Base-by-base conservation (phyloP, 2,888 invertebrate species). In the Leptopterna dolabrata region DNA sequence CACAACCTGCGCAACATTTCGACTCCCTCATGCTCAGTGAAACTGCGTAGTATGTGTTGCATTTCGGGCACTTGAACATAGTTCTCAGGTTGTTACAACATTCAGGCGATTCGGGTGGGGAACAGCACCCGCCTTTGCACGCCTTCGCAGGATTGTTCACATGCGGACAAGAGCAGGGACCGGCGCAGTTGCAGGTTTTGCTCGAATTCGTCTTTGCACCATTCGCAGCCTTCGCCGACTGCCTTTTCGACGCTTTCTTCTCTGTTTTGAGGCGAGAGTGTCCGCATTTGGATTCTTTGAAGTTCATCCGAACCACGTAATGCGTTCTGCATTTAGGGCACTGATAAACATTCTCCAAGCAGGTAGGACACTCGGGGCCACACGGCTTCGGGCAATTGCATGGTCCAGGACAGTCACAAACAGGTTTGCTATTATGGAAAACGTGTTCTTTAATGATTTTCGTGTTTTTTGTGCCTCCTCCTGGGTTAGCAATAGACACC, bases 251-350 rank as follows among this genome's bases (percentile, higher is more conserved):
- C 36, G 36, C 7, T 7, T 36, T 36, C 36, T 36, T 36, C 7
- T 36, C 36, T 2, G 36, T 36, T 36, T 36, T 36, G 36, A 36
- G 36, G 36, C 36, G 36, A 7, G 36, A 55, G 55, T 55, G n/a
- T 2, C 55, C 16, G 6, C 73, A 30, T 36, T 73, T 73, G 30
- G 73, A 73, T 16, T 73, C 73, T 19, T 36, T 73, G 36, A 73
- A 19, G 36, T 73, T 73, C n/a, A 73, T 3, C 36, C 9, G 7
- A 16, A 73, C 73, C 6, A 16, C 1, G 73, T 36, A 73, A 29
- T 73, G 73, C 11, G 73, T 30, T 41, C 36, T 36, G 41, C 73
- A 73, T 73, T 73, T 73, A 0, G 73, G 73, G 73, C 73, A 73
- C n/a, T n/a, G 30, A 19, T 29, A 73, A 30, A 73, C 29, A 7